Percentiles rank a stretch among this genome's conserved stretches.
Evolutionary conservation across 2,113 vertebrate species (phyloP).

Genomic region (Lamprotornis superbus): DNA sequence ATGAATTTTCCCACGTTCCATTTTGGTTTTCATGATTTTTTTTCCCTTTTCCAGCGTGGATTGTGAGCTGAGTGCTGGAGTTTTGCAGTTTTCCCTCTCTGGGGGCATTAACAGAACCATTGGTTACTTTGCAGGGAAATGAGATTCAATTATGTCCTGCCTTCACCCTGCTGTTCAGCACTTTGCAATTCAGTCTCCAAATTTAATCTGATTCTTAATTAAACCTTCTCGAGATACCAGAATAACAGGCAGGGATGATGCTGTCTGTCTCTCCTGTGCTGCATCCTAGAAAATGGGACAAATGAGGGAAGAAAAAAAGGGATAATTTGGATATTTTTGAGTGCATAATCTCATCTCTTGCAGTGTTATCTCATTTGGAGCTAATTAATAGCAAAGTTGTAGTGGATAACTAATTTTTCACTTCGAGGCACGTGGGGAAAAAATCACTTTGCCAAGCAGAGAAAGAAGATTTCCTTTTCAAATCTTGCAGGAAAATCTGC

Average conservation of each 20-base stretch:
- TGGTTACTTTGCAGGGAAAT: neutral
- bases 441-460: neutral
- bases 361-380: neutral
- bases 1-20: rapidly evolving
- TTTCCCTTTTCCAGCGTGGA: neutral
- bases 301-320: neutral
- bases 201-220: conserved; percentile 3
- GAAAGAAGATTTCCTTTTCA: neutral
- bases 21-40: neutral
- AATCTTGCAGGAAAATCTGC: neutral
- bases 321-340: neutral
- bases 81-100: neutral
- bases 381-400: neutral
- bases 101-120: neutral
- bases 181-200: neutral
- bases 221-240: neutral
- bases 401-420: neutral
- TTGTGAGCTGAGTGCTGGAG: neutral
- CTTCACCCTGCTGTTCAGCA: neutral
- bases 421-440: neutral
- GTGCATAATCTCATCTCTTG: neutral
- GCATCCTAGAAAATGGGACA: neutral
- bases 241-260: neutral
- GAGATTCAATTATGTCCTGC: neutral
- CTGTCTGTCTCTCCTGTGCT: neutral